Evolutionary conservation across 2,797 vertebrate genomes (phyloP).

Genomic region (Dipus sagitta): DNA sequence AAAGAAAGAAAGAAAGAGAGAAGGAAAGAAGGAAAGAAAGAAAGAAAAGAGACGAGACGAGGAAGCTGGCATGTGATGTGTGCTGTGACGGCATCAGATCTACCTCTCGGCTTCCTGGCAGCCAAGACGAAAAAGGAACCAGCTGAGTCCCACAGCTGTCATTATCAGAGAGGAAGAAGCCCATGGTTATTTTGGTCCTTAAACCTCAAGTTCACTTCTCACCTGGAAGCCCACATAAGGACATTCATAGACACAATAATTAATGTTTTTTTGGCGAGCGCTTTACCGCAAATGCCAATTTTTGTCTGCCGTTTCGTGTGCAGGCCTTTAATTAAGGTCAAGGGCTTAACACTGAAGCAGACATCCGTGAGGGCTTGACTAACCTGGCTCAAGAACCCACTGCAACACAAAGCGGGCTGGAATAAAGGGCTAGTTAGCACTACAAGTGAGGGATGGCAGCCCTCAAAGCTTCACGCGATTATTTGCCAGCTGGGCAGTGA

Average conservation of each 20-base stretch:
- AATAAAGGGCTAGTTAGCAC: neutral
- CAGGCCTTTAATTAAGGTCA: slow-evolving; percentile 74
- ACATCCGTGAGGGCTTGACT: slow-evolving; percentile 9
- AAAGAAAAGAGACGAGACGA: neutral
- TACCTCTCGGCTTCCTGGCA: slow-evolving; percentile 55
- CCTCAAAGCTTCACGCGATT: neutral
- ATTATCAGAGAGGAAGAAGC: slow-evolving; percentile 46
- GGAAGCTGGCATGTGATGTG: slow-evolving; percentile 15
- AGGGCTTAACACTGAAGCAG: slow-evolving; percentile 56
- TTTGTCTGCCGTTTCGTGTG: slow-evolving; percentile 67
- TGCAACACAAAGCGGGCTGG: neutral
- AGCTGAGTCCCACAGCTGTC: neutral
- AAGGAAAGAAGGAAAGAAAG: neutral
- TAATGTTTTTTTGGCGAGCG: slow-evolving; percentile 61
- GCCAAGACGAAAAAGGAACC: slow-evolving; percentile 58
- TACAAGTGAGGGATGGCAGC: neutral
- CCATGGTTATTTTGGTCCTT: slow-evolving; percentile 36
- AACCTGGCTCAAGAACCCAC: neutral
- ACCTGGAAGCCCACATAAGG: slow-evolving; percentile 68
- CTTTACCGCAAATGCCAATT: slow-evolving; percentile 70
- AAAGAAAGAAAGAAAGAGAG: neutral
- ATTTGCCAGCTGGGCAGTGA: neutral
- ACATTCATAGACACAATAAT: slow-evolving; percentile 65
- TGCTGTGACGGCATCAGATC: slow-evolving; percentile 27
- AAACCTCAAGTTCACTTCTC: slow-evolving; percentile 54